These are phyloP conservation scores for Gadopsis bispinosus DNA, from an alignment of 2,797 vertebrate genomes.

Conservation along the genomic window DNA sequence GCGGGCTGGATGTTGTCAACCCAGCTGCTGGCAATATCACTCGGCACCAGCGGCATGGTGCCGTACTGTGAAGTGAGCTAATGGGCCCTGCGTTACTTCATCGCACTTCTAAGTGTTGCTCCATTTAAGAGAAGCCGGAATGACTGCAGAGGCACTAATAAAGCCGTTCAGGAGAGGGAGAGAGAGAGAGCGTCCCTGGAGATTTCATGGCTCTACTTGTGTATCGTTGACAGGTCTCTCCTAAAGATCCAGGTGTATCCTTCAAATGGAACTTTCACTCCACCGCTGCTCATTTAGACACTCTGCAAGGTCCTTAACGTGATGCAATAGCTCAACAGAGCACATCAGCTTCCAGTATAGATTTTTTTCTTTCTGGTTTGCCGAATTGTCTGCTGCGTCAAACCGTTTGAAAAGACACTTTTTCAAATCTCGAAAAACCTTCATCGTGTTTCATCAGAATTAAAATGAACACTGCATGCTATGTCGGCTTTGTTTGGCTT, in stretches of 20 bases:
- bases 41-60: conserved; percentile 80
- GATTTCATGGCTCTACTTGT: conserved; percentile 62
- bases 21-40: conserved; percentile 87
- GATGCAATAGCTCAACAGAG: conserved; percentile 37
- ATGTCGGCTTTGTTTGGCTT: not conserved
- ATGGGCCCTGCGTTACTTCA: conserved; percentile 86
- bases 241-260: conserved; percentile 80
- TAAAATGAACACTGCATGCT: not conserved
- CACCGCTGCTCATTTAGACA: conserved; percentile 36
- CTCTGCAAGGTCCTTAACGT: conserved; percentile 29
- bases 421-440: not conserved
- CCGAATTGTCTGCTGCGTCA: not conserved
- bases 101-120: conserved; percentile 86
- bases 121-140: conserved; percentile 82
- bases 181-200: conserved; percentile 48
- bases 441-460: not conserved
- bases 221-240: conserved; percentile 73
- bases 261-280: conserved; percentile 62
- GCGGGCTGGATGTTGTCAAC: conserved; percentile 68
- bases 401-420: not conserved
- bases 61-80: conserved; percentile 80
- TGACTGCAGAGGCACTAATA: conserved; percentile 85
- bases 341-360: not conserved
- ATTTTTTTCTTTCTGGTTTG: not conserved
- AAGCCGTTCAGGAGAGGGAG: conserved; percentile 76